phyloP scores from a whole-genome alignment of 2,797 vertebrate species.

The Hylomyscus alleni region DNA sequence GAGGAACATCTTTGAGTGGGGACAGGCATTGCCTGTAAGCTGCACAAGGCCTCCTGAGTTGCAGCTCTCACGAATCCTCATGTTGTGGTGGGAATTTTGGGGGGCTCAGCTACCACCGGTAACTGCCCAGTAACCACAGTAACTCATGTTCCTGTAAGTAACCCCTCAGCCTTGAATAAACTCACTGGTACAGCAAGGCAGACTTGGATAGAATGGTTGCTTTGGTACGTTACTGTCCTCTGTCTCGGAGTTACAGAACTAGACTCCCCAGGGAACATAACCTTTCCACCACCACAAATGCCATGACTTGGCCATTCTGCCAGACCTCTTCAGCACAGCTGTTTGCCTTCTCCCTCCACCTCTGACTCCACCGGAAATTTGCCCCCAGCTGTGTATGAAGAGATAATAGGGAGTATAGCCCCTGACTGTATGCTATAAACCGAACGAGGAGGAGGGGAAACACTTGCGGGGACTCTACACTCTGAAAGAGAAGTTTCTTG shows the following conservation, averaged over 20 bases:
- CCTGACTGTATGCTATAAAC: neutral
- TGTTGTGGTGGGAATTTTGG: neutral
- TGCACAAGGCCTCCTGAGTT: neutral
- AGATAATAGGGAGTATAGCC: neutral
- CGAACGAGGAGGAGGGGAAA: neutral
- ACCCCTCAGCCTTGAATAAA: neutral
- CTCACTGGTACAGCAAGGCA: neutral
- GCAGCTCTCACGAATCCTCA: no score
- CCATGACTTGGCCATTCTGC: neutral
- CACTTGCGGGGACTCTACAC: neutral
- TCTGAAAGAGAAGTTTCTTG: neutral
- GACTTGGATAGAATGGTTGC: neutral
- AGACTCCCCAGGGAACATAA: neutral
- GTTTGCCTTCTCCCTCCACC: accelerated
- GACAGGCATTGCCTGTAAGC: neutral
- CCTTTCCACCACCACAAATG: accelerated
- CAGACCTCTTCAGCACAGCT: neutral
- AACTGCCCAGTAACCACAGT: no score
- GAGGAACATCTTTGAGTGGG: neutral
- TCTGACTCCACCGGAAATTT: accelerated
- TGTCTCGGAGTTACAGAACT: neutral
- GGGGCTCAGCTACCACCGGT: no score
- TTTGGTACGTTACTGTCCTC: neutral
- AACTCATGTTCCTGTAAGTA: no score
- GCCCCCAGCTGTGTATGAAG: neutral